phyloP scores from a whole-genome alignment of 2,888 invertebrate species.

The Cheilosia soror region DNA sequence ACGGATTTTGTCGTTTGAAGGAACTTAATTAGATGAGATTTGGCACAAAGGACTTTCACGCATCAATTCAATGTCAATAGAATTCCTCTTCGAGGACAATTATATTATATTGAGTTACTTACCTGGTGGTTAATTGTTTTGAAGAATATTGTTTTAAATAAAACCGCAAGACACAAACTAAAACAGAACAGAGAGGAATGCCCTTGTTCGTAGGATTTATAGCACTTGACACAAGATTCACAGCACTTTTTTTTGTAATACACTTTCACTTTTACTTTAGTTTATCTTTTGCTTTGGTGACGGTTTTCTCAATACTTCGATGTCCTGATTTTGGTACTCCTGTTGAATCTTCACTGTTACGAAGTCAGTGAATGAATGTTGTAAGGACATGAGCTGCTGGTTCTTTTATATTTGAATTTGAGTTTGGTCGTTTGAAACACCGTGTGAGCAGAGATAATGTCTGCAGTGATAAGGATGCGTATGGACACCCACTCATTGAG shows the following conservation, averaged over 20 bases:
- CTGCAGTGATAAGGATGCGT: constrained; percentile 58
- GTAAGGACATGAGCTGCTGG: constrained; percentile 36
- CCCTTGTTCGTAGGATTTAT: neutral
- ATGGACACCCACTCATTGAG: constrained; percentile 63
- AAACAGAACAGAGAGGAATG: neutral
- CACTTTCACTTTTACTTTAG: neutral
- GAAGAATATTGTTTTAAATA: constrained; percentile 24
- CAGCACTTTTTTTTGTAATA: constrained; percentile 21
- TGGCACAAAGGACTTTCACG: constrained; percentile 43
- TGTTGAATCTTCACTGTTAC: constrained; percentile 38
- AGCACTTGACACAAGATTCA: constrained; percentile 9
- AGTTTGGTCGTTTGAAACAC: constrained; percentile 2
- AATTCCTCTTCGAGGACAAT: constrained; percentile 3
- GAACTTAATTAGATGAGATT: constrained; percentile 59
- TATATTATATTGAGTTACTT: constrained; percentile 22
- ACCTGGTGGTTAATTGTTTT: constrained; percentile 38
- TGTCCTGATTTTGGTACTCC: constrained; percentile 29
- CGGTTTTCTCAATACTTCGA: constrained; percentile 9
- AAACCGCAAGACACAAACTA: constrained; percentile 21
- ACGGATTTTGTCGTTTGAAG: constrained; percentile 39
- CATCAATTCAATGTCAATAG: constrained; percentile 48
- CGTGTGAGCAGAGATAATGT: constrained; percentile 26
- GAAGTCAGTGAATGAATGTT: constrained; percentile 61
- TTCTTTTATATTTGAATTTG: constrained; percentile 71
- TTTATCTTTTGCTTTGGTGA: neutral